Percentiles rank a stretch among this genome's conserved stretches.
phyloP scores from a whole-genome alignment of 2,797 vertebrate genomes.

The Ispidina lecontei region DNA sequence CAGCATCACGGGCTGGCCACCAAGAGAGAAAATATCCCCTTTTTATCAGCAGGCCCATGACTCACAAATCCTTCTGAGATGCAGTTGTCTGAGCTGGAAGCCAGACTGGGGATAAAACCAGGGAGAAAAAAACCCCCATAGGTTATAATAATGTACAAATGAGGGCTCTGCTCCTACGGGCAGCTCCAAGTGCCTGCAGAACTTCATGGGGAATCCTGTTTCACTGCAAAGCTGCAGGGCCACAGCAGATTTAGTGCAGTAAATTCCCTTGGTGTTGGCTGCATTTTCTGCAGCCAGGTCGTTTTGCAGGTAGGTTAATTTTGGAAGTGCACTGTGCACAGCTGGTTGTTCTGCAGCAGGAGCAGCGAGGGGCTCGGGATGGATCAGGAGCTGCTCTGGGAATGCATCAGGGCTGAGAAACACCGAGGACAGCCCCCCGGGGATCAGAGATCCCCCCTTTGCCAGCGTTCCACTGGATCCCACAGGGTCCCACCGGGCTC shows the following conservation, averaged over 20 bases:
- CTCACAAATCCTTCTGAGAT: background rate
- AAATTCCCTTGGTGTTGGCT: background rate
- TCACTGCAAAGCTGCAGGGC: background rate
- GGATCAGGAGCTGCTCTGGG: background rate
- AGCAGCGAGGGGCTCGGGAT: background rate
- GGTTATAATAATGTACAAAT: background rate
- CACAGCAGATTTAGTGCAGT: background rate
- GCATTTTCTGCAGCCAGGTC: background rate
- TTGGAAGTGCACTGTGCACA: rapidly evolving
- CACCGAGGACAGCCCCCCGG: rapidly evolving
- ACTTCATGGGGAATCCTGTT: background rate
- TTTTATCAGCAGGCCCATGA: background rate
- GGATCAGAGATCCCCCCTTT: background rate
- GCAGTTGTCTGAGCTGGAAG: background rate
- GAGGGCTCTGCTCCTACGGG: background rate
- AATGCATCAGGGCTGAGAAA: rapidly evolving
- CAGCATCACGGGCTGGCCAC: background rate
- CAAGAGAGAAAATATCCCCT: background rate
- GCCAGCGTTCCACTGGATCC: background rate
- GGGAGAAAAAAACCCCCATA: background rate
- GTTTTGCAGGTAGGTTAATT: background rate
- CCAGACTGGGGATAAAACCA: background rate
- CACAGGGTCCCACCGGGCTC: background rate
- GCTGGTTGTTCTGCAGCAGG: background rate
- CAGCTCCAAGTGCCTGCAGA: background rate